phyloP scores from a whole-genome alignment of 1,140 invertebrate species.

The Apis cerana region DNA sequence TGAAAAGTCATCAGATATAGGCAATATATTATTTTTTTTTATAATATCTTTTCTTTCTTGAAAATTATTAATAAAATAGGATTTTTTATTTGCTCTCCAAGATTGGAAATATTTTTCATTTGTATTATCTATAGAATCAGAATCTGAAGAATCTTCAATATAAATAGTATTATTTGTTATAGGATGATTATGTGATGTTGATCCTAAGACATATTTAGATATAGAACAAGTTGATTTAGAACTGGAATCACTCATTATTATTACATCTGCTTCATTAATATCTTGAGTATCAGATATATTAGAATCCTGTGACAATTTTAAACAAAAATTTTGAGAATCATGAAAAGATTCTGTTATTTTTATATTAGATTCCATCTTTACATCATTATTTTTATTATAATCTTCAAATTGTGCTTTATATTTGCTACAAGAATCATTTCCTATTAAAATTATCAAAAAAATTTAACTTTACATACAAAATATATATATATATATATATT shows the following conservation, averaged over 20 bases:
- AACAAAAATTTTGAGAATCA: conserved; percentile 53
- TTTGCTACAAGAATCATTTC: not conserved
- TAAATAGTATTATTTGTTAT: not conserved
- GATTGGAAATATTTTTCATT: not conserved
- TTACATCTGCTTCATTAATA: conserved; percentile 21
- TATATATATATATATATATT: too few species aligned
- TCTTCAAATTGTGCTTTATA: not conserved
- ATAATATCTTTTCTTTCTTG: not conserved
- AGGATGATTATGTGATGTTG: not conserved
- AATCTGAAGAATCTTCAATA: conserved; percentile 41
- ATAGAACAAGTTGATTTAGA: conserved; percentile 1
- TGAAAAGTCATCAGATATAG: conserved; percentile 36
- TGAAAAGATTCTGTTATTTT: not conserved
- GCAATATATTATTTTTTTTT: not conserved
- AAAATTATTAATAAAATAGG: not conserved
- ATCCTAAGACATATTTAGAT: conserved; percentile 4
- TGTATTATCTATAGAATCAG: conserved; percentile 14
- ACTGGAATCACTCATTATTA: conserved; percentile 67
- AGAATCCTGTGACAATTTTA: conserved; percentile 55
- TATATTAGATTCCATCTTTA: too few species aligned
- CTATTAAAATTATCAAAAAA: not conserved
- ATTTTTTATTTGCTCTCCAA: not conserved
- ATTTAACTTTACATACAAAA: too few species aligned
- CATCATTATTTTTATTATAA: not conserved
- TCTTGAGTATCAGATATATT: conserved; percentile 40